Evolutionary conservation across 2,797 vertebrate genomes (phyloP).

Genomic region (Melanotaenia parkinsoni): DNA sequence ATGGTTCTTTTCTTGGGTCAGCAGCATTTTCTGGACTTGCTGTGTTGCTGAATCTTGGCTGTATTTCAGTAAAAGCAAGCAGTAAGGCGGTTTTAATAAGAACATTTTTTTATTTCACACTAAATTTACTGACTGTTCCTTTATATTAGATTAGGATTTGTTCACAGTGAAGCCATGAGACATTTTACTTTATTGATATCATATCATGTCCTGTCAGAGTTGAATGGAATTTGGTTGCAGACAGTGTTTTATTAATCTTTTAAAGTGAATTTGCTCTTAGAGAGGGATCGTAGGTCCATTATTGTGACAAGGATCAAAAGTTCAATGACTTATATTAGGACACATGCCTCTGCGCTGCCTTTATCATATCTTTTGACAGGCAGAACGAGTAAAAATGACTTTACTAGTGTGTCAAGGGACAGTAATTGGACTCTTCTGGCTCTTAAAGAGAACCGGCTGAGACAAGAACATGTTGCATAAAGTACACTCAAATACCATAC

Average conservation of each 20-base stretch:
- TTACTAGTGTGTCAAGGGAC: constrained; percentile 12
- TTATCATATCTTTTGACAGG: constrained; percentile 9
- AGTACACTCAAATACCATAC: constrained; percentile 28
- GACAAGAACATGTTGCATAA: constrained; percentile 48
- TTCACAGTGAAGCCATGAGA: constrained; percentile 6
- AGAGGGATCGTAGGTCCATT: background rate
- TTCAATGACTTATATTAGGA: background rate
- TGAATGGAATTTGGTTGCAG: background rate
- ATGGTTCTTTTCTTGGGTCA: constrained; percentile 18
- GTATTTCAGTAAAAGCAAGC: constrained; percentile 1
- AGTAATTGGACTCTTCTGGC: constrained; percentile 15
- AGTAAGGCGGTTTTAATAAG: background rate
- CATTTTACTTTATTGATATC: constrained; percentile 3
- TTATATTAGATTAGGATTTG: constrained; percentile 27
- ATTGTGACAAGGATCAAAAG: background rate
- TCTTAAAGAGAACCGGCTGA: constrained; percentile 9
- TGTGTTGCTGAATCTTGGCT: constrained; percentile 9
- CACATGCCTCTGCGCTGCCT: background rate
- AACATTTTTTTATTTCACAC: constrained; percentile 27
- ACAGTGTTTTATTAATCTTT: constrained; percentile 8
- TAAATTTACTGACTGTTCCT: constrained; percentile 28
- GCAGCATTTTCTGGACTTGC: constrained; percentile 7
- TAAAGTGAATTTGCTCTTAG: background rate
- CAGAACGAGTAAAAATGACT: background rate
- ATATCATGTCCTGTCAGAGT: background rate